phyloP scores from a whole-genome alignment of 2,888 invertebrate species.

The Smittia sp. region DNA sequence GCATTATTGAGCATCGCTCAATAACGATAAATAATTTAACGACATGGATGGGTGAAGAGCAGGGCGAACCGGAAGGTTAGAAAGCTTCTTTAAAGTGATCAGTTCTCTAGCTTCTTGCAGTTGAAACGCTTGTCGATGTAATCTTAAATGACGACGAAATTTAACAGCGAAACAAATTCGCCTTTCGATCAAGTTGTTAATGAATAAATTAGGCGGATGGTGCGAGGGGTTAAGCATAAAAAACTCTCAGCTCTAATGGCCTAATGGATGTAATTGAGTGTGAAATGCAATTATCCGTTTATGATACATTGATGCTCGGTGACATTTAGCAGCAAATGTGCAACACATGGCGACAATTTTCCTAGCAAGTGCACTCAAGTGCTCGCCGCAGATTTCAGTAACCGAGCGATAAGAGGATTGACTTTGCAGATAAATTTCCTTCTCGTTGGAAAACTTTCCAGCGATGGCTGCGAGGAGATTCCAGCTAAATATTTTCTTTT shows the following conservation, averaged over 20 bases:
- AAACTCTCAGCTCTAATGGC: background rate
- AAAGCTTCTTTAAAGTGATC: too few species aligned
- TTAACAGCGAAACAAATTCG: background rate
- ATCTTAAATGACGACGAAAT: background rate
- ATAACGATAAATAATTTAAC: background rate
- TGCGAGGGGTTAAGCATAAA: conserved; percentile 20
- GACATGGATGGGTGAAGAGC: background rate
- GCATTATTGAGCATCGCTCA: conserved; percentile 4
- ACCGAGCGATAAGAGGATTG: background rate
- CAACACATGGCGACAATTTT: conserved; percentile 36
- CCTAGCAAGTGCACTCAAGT: too few species aligned
- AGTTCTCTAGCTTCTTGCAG: too few species aligned
- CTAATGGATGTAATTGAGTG: conserved; percentile 41
- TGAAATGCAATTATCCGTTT: conserved; percentile 34
- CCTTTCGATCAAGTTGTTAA: background rate
- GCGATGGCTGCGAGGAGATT: too few species aligned
- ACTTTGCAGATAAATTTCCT: background rate
- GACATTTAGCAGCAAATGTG: conserved; percentile 28
- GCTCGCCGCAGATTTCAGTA: background rate
- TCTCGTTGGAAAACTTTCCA: background rate
- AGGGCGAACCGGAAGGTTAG: too few species aligned
- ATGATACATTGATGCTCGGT: background rate
- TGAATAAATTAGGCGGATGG: conserved; percentile 33
- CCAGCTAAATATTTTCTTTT: background rate
- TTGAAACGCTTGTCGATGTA: background rate